Evolutionary conservation across 2,888 invertebrate genomes (phyloP).

Genomic region (Andrena fulva): DNA sequence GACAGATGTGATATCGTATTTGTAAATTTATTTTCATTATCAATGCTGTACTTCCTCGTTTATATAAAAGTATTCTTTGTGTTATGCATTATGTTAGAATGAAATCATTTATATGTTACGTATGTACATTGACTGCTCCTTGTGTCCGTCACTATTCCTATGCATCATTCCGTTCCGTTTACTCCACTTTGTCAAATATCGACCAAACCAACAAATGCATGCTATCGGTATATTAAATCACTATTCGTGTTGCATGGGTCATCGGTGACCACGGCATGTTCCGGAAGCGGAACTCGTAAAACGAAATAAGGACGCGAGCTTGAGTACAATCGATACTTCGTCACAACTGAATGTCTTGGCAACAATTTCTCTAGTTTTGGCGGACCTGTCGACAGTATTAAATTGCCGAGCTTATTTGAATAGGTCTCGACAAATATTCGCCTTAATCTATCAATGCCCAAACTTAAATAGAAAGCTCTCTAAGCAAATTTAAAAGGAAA

Average conservation of each 20-base stretch:
- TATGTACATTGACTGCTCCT: no score
- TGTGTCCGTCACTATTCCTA: no score
- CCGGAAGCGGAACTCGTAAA: constrained; percentile 28
- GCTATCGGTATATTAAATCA: constrained; percentile 15
- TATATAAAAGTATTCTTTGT: neutral
- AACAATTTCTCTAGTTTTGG: neutral
- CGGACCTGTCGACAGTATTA: neutral
- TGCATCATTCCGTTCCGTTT: no score
- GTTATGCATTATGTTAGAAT: neutral
- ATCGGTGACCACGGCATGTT: constrained; percentile 5
- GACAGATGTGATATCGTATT: neutral
- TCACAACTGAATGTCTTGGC: constrained; percentile 4
- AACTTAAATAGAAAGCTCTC: no score
- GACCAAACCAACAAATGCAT: constrained; percentile 12
- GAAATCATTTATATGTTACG: neutral
- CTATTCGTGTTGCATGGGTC: constrained; percentile 23
- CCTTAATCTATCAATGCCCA: no score
- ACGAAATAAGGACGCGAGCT: constrained; percentile 28
- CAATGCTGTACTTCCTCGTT: neutral
- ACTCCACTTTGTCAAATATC: constrained; percentile 13
- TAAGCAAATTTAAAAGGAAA: no score
- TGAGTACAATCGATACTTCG: constrained; percentile 29
- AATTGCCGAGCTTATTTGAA: neutral
- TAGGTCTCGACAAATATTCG: neutral
- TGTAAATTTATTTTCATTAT: neutral